Conservation (phyloP, 2,888 invertebrate genomes). For the Synergus itoensis region DNA sequence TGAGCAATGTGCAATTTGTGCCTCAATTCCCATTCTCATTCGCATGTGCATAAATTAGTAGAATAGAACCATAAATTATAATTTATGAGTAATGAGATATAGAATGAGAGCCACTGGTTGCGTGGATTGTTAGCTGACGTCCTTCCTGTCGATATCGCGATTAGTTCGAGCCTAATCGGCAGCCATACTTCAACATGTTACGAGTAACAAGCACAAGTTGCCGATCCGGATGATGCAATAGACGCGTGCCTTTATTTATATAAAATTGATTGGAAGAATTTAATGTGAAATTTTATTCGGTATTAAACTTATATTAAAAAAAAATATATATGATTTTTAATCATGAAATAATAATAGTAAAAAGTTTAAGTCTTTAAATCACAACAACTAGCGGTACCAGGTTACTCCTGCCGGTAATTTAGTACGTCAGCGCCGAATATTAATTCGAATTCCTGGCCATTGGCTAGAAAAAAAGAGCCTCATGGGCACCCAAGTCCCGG, state of each 20-base stretch:
- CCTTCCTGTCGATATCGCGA: slow-evolving; percentile 21
- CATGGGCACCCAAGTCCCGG: too few relatives aligned
- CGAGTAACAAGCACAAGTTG: slow-evolving; percentile 16
- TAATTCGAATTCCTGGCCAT: slow-evolving; percentile 75
- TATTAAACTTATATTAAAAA: too few relatives aligned
- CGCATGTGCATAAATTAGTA: too few relatives aligned
- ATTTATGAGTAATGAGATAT: neutral
- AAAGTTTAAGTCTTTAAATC: too few relatives aligned
- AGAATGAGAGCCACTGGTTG: slow-evolving; percentile 16
- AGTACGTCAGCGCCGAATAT: slow-evolving; percentile 77
- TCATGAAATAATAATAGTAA: too few relatives aligned
- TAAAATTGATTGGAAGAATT: too few relatives aligned
- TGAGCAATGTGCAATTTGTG: too few relatives aligned
- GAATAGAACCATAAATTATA: too few relatives aligned
- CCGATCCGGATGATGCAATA: slow-evolving; percentile 14
- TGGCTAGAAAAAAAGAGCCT: slow-evolving; percentile 6
- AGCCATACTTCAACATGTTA: neutral
- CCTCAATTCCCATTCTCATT: too few relatives aligned
- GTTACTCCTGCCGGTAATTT: slow-evolving; percentile 70
- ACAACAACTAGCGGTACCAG: neutral
- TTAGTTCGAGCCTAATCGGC: slow-evolving; percentile 16
- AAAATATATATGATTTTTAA: too few relatives aligned
- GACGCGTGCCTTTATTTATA: neutral
- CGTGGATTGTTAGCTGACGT: neutral
- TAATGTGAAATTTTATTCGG: too few relatives aligned